Evolutionary conservation across 2,113 vertebrate species (phyloP), one percentile per base, ranked within the genome.

Genomic region (Indri indri): DNA sequence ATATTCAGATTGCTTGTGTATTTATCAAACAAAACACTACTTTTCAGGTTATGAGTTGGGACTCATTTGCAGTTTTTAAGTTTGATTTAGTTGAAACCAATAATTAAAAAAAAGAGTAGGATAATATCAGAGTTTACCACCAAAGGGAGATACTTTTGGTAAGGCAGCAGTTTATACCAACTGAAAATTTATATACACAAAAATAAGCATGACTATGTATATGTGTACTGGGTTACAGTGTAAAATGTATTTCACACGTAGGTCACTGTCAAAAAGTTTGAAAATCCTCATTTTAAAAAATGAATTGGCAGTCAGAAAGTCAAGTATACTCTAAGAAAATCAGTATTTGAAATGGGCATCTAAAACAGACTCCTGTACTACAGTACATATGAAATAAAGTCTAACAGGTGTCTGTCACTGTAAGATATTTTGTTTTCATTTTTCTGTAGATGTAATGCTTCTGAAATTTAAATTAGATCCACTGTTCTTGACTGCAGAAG

Each of bases 401-500:
- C 73, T 76, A 47, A 66, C 40, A 71, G 84, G 61, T 25, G 14
- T 66, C 92, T 84, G 2, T 71, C 45, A 37, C 86, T 25, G 20
- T 61, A 74, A 79, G 68, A 47, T n/a, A 7, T 61, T 96, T 86
- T 88, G 45, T 90, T 96, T 93, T 84, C 34, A 76, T 84, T 83
- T 89, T 95, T 59, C 25, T 20, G 16, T 87, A 27, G n/a, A 1
- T 71, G 5, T 45, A 74, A 34, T 40, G 10, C 50, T 87, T 80
- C 50, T 94, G 27, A 81, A 82, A 66, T 77, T 90, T 96, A 95
- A 93, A 74, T 91, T 47, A 95, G 57, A 83, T 57, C 66, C 32
- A 74, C 22, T 82, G 97, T 96, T 81, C 71, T 71, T 89, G 32
- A 42, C 3, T 68, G 45, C 30, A 79, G 40, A 93, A 47, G 88